A percentile compares a stretch with the other conserved stretches of the same genome.
Conservation (phyloP, 2,888 invertebrate species). For the Drosophila mettleri region DNA sequence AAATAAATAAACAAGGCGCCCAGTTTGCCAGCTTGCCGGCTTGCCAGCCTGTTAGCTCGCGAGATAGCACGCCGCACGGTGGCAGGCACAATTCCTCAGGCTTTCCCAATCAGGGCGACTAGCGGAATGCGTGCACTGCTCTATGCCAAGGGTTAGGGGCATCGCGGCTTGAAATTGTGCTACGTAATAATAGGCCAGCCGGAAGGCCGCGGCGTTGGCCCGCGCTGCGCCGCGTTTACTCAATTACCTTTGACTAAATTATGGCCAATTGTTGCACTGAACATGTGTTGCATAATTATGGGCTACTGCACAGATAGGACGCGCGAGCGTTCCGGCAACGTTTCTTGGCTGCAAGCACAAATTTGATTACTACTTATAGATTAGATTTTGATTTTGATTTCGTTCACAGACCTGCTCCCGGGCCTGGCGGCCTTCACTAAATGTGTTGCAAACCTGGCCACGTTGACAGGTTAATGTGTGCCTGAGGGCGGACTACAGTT, state of each 20-base stretch:
- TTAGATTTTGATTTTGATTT: slow-evolving; percentile 59
- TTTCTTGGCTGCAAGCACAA: slow-evolving; percentile 66
- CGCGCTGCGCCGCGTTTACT: slow-evolving; percentile 66
- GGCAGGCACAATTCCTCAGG: slow-evolving; percentile 25
- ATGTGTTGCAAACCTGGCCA: slow-evolving; percentile 76
- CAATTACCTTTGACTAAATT: slow-evolving; percentile 79
- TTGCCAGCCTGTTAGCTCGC: slow-evolving; percentile 6
- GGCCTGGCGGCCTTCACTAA: slow-evolving; percentile 59
- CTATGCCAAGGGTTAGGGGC: slow-evolving; percentile 19
- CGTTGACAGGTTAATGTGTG: slow-evolving; percentile 75
- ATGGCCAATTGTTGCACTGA: slow-evolving; percentile 78
- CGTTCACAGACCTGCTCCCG: slow-evolving; percentile 24
- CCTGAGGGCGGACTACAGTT: slow-evolving; percentile 3
- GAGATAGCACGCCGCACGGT: slow-evolving; percentile 25
- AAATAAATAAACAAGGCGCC: slow-evolving; percentile 77
- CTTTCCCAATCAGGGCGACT: slow-evolving; percentile 42
- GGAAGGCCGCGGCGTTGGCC: slow-evolving; percentile 59
- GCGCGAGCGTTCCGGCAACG: slow-evolving; percentile 26
- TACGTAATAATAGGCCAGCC: slow-evolving; percentile 63
- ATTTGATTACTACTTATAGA: slow-evolving; percentile 77
- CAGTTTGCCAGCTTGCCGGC: slow-evolving; percentile 28
- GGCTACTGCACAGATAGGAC: slow-evolving; percentile 61
- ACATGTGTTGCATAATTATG: slow-evolving; percentile 79
- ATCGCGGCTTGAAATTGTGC: slow-evolving; percentile 39
- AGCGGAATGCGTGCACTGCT: slow-evolving; percentile 32